These are phyloP conservation scores for Phocides pigmalion DNA, from an alignment of 1,140 invertebrate species.

Conservation along the genomic window DNA sequence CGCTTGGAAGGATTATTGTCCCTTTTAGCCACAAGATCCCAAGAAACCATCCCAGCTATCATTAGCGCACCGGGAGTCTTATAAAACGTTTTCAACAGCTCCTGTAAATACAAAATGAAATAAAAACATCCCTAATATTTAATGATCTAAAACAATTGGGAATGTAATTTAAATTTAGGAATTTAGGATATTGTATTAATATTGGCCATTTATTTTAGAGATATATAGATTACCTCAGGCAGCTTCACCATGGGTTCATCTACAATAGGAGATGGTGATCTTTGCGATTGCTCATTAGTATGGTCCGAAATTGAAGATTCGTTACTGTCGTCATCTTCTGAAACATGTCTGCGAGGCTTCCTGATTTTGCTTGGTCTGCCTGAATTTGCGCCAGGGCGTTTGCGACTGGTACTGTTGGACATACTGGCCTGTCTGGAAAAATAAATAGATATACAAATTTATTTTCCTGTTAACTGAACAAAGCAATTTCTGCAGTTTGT, in stretches of 20 bases:
- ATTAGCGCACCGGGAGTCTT: constrained; percentile 85
- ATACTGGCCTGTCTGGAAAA: constrained; percentile 21
- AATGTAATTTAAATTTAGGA: no score
- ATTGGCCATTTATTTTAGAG: no score
- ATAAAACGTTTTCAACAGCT: constrained; percentile 85
- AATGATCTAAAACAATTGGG: no score
- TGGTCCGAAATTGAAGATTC: constrained; percentile 53
- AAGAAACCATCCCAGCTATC: constrained; percentile 86
- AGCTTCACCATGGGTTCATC: constrained; percentile 57
- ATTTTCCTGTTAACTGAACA: no score
- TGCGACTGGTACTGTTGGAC: constrained; percentile 55
- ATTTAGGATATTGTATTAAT: no score
- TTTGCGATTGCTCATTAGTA: constrained; percentile 40
- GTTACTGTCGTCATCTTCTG: constrained; percentile 67
- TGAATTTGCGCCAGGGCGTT: constrained; percentile 38
- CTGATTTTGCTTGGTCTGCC: constrained; percentile 40
- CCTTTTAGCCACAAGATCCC: constrained; percentile 86
- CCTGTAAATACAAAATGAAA: no score
- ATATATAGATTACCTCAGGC: constrained; percentile 54
- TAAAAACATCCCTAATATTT: no score
- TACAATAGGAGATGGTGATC: constrained; percentile 49
- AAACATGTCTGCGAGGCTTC: constrained; percentile 49
- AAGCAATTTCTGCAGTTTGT: no score
- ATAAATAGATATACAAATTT: no score
- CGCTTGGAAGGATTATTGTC: constrained; percentile 84